phyloP scores from a whole-genome alignment of 2,797 vertebrate species.

The Neomorphus geoffroyi region DNA sequence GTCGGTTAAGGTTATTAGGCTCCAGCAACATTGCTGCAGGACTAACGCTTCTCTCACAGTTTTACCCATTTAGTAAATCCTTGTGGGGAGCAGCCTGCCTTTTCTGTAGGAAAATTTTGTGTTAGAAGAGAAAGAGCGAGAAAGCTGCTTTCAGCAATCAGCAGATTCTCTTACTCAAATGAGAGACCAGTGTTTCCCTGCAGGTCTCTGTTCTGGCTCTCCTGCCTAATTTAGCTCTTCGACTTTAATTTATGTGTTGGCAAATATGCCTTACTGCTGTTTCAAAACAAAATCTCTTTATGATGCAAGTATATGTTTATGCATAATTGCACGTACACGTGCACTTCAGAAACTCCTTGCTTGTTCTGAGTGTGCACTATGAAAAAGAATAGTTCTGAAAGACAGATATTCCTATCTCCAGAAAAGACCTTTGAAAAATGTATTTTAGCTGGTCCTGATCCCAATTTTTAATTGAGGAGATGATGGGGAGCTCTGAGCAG shows the following conservation, averaged over 20 bases:
- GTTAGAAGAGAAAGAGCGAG: not conserved
- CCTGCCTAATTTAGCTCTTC: not conserved
- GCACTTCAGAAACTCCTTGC: not conserved
- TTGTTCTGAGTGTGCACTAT: not conserved
- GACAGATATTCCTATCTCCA: not conserved
- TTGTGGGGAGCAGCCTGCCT: not conserved
- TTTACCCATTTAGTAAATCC: not conserved
- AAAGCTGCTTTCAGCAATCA: not conserved
- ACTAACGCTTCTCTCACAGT: not conserved
- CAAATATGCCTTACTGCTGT: not conserved
- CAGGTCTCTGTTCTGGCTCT: not conserved
- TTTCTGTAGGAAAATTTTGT: not conserved
- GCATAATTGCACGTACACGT: not conserved
- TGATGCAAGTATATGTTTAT: fast-evolving
- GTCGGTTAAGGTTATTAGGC: not conserved
- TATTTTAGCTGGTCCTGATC: not conserved
- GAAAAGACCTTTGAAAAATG: not conserved
- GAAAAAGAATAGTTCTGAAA: not conserved
- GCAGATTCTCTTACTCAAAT: not conserved
- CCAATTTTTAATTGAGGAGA: not conserved
- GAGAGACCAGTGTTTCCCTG: not conserved
- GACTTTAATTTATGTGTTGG: not conserved
- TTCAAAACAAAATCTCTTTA: not conserved
- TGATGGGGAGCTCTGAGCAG: not conserved
- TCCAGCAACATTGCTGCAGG: not conserved